Conservation (phyloP, 2,113 vertebrate species). For the Colaptes auratus region DNA sequence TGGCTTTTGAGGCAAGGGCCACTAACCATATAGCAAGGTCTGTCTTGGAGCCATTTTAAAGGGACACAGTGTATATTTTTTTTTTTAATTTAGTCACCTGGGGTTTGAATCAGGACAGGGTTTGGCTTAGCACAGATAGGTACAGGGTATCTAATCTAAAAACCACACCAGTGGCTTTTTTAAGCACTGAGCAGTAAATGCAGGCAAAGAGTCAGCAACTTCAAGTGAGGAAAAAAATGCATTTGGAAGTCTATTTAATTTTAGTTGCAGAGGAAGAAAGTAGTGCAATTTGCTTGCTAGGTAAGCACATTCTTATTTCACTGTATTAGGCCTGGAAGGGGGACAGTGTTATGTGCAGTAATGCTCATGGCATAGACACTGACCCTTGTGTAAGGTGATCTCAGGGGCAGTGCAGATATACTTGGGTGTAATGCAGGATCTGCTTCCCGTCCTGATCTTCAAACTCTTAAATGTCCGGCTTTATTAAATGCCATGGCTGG, state of each 20-base stretch:
- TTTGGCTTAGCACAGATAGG: neutral
- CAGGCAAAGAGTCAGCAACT: neutral
- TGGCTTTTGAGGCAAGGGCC: neutral
- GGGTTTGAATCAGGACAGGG: conserved; percentile 13
- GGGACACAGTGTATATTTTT: neutral
- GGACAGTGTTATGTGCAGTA: neutral
- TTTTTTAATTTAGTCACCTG: neutral
- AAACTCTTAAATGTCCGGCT: neutral
- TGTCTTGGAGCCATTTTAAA: conserved; percentile 21
- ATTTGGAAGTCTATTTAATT: neutral
- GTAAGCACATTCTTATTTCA: neutral
- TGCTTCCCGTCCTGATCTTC: neutral
- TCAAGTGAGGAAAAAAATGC: neutral
- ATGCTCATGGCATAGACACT: neutral
- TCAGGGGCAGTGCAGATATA: neutral
- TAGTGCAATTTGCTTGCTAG: neutral
- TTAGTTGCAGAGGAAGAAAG: neutral
- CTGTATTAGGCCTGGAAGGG: neutral
- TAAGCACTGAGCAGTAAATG: neutral
- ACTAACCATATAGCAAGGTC: neutral
- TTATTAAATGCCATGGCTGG: neutral
- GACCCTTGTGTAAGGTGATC: neutral
- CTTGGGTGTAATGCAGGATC: neutral
- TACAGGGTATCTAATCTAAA: conserved; percentile 29
- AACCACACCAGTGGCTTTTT: neutral